Evolutionary conservation across 2,797 vertebrate species (phyloP), one percentile per base, ranked within the genome.

Genomic region (Crenichthys baileyi): DNA sequence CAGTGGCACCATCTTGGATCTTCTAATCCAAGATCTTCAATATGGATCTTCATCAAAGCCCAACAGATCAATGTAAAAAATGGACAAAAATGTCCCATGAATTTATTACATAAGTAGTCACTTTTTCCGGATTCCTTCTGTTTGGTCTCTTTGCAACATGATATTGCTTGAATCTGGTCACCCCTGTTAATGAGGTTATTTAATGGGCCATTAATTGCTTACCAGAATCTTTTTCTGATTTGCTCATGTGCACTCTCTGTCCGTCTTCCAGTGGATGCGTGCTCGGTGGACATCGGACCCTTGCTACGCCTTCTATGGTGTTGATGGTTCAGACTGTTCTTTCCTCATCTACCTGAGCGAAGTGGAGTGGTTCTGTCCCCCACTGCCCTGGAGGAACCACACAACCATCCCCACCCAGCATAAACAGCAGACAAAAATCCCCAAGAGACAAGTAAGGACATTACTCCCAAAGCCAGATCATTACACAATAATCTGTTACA

Each of bases 281-380:
- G 97, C 97, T n/a, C 96, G 97, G 77, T 99, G 98, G 98, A 99
- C 97, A 3, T 98, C 98, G 0, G 98, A 99, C 92, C 98, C 98
- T 71, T 99, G 98, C 94, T 99, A 99, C 0, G 96, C 97, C 29
- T 99, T 98, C 87, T 99, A 99, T 0, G 98, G 98, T 0, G 98
- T 99, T 16, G 98, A 99, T 0, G 98, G 98, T 78, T 99, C 98
- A 0, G 98, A 99, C 90, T 99, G 98, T 89, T 99, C 98, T 0
- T 98, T 99, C 93, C 96, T 99, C 77, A 91, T 97, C 93, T 99
- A 99, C 95, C 96, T 99, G 90, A 99, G 98, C 0, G 98, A 99
- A 89, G 97, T 98, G 0, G 98, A 99, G 91, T 99, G 98, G 97
- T 99, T 99, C 95, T 99, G 98, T 83, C 98, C 98, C 20, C 95